phyloP scores from a whole-genome alignment of 2,113 vertebrate species.

The Heterotilapia buettikoferi region DNA sequence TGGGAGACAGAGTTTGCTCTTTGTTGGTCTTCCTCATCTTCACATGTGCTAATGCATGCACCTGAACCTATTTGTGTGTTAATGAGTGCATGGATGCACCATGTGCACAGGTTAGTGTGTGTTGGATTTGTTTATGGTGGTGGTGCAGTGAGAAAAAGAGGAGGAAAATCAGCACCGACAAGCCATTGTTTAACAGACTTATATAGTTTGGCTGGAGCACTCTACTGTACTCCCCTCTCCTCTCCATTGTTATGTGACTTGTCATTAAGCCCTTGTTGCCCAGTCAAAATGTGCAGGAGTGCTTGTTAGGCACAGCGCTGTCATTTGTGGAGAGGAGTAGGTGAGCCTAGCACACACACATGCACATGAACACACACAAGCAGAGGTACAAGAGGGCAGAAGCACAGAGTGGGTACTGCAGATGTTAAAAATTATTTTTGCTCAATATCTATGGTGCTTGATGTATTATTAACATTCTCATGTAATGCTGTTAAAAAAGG shows the following conservation, averaged over 20 bases:
- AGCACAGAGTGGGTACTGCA: conserved; percentile 34
- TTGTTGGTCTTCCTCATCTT: conserved; percentile 5
- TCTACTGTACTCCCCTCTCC: conserved; percentile 43
- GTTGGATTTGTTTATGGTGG: conserved; percentile 33
- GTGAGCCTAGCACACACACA: conserved; percentile 22
- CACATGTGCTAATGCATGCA: neutral
- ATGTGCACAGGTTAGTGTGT: neutral
- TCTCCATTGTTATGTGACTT: conserved; percentile 63
- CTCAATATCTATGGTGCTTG: conserved; percentile 33
- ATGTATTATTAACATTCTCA: conserved; percentile 39
- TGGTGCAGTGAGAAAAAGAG: neutral
- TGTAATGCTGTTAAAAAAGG: conserved; percentile 17
- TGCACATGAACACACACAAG: neutral
- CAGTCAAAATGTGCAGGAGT: conserved; percentile 60
- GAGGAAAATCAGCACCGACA: conserved; percentile 40
- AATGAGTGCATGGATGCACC: neutral
- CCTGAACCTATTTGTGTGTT: conserved; percentile 7
- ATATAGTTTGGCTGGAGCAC: conserved; percentile 44
- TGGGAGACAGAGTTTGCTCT: conserved; percentile 24
- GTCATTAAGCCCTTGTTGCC: conserved; percentile 70
- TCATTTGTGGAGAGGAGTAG: conserved; percentile 51
- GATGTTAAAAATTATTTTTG: conserved; percentile 43
- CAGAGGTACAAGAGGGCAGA: conserved; percentile 30
- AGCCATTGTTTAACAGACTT: conserved; percentile 57
- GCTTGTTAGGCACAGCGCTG: conserved; percentile 48